phyloP scores from a whole-genome alignment of 1,140 invertebrate species.

The Mactra quadrangularis region DNA sequence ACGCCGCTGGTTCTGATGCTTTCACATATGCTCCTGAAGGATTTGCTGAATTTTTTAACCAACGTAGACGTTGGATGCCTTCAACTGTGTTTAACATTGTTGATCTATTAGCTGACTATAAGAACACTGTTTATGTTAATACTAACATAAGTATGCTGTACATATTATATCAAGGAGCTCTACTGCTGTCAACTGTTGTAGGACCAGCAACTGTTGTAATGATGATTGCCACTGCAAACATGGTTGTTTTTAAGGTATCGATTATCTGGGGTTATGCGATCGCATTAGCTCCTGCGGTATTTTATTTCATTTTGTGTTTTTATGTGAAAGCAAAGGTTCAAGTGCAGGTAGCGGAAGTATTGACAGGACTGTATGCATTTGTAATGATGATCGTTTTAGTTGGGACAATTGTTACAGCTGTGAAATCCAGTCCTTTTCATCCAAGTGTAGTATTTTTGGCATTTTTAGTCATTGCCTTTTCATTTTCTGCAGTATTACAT shows the following conservation, averaged over 20 bases:
- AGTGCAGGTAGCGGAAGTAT: conserved; percentile 76
- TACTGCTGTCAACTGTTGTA: conserved; percentile 76
- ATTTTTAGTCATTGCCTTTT: conserved; percentile 74
- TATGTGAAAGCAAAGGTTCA: conserved; percentile 83
- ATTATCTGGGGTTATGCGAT: conserved; percentile 81
- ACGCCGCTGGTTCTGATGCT: conserved; percentile 98
- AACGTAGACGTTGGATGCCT: conserved; percentile 87
- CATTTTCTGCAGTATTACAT: conserved; percentile 79
- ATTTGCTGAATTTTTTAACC: conserved; percentile 87
- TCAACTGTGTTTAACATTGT: conserved; percentile 89
- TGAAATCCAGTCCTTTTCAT: conserved; percentile 68
- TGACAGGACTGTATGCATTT: conserved; percentile 80
- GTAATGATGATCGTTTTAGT: conserved; percentile 82
- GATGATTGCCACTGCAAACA: conserved; percentile 83
- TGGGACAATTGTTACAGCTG: conserved; percentile 76
- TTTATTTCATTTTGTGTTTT: conserved; percentile 85
- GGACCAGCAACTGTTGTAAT: conserved; percentile 88
- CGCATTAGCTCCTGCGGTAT: conserved; percentile 84
- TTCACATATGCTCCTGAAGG: conserved; percentile 96
- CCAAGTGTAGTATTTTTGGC: conserved; percentile 78
- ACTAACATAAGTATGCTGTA: conserved; percentile 98
- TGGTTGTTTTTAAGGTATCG: conserved; percentile 85
- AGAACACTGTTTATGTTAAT: conserved; percentile 94
- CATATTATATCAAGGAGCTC: conserved; percentile 92
- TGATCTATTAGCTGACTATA: conserved; percentile 84